Conservation (phyloP, 2,888 invertebrate species). For the Agriopis leucophaearia region DNA sequence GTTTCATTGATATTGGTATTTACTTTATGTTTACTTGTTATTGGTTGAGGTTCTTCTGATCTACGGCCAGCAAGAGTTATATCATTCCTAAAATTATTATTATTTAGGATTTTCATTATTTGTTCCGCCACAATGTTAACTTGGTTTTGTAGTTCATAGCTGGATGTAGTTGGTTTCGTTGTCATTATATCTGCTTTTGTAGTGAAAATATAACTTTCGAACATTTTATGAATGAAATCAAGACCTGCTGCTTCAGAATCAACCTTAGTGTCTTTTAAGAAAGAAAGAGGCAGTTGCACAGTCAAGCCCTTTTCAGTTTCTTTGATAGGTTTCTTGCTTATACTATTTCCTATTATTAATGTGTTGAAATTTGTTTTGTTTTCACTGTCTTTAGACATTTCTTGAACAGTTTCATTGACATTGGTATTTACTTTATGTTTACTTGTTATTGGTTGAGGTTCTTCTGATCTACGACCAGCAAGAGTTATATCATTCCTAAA, state of each 20-base stretch:
- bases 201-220: constrained; percentile 1
- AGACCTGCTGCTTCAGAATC: not conserved
- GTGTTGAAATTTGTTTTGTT: not conserved
- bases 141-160: constrained; percentile 1
- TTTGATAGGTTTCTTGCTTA: not conserved
- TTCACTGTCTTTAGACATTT: not conserved
- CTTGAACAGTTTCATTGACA: not conserved
- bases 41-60: not conserved
- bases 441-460: not conserved
- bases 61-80: not conserved
- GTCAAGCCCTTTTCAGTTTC: constrained; percentile 1
- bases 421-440: not conserved
- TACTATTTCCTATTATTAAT: no score
- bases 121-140: not conserved
- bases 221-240: not conserved
- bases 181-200: not conserved
- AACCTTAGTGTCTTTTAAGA: not conserved
- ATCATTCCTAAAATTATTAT: not conserved
- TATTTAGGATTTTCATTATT: constrained; percentile 1
- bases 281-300: not conserved
- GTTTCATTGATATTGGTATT: not conserved
- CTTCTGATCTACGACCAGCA: not conserved
- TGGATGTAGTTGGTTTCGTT: not conserved
- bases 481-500: not conserved
- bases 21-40: not conserved